These are phyloP conservation scores for Scleropages formosus DNA, from an alignment of 2,797 vertebrate species.

Conservation along the genomic window DNA sequence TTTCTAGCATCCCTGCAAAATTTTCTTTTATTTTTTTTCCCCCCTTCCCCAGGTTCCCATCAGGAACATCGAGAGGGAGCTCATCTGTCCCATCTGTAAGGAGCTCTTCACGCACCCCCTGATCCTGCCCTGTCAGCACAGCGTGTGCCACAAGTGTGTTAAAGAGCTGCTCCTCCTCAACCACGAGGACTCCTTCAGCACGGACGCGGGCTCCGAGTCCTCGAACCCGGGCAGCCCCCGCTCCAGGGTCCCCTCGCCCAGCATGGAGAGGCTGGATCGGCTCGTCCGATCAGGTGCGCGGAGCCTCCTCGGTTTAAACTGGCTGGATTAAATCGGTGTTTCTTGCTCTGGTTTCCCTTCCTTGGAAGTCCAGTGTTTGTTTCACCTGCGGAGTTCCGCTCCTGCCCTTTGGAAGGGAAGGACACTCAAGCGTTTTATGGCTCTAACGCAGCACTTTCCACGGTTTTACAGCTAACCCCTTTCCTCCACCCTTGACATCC, in stretches of 20 bases:
- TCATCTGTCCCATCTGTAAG: slow-evolving; percentile 94
- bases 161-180: slow-evolving; percentile 87
- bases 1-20: no score
- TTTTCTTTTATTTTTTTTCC: no score
- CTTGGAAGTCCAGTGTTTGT: no score
- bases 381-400: no score
- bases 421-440: no score
- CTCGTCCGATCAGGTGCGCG: slow-evolving; percentile 87
- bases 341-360: not conserved
- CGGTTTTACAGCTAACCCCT: no score
- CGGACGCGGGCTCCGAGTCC: slow-evolving; percentile 85
- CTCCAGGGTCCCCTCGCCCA: slow-evolving; percentile 78
- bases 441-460: no score
- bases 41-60: slow-evolving; percentile 78
- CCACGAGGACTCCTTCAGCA: slow-evolving; percentile 79
- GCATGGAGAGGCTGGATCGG: slow-evolving; percentile 89
- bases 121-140: slow-evolving; percentile 97
- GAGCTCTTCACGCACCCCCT: slow-evolving; percentile 94
- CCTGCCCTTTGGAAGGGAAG: no score
- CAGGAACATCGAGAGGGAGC: slow-evolving; percentile 93
- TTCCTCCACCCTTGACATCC: no score
- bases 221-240: slow-evolving; percentile 90
- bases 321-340: not conserved
- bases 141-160: slow-evolving; percentile 92
- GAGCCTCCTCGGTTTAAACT: not conserved